Percentiles rank a stretch among this genome's conserved stretches.
Evolutionary conservation across 2,113 vertebrate genomes (phyloP).

Genomic region (Elephas maximus): DNA sequence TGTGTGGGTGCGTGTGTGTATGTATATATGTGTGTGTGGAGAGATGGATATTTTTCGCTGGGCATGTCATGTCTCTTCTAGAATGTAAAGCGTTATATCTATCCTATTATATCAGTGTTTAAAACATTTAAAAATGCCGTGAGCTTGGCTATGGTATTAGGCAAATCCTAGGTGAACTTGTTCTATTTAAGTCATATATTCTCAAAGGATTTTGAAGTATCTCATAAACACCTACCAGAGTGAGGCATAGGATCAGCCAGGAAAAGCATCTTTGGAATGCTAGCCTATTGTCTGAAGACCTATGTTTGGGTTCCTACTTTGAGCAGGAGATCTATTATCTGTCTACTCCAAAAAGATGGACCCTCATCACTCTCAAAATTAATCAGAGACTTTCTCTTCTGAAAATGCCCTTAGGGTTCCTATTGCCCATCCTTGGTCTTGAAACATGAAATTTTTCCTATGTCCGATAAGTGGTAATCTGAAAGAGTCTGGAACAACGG

Average conservation of each 20-base stretch:
- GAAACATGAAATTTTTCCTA: background rate
- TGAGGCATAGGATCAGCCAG: background rate
- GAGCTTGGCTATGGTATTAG: background rate
- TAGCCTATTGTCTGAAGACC: background rate
- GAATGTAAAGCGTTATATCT: background rate
- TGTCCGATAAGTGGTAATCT: background rate
- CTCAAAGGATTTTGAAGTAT: background rate
- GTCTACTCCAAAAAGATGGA: background rate
- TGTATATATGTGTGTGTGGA: too few relatives aligned
- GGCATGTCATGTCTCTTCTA: background rate
- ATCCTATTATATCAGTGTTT: background rate
- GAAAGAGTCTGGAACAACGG: background rate
- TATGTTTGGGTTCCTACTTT: background rate
- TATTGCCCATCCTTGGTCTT: background rate
- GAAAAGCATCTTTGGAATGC: background rate
- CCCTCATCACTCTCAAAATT: slow-evolving; percentile 16
- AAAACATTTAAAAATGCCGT: background rate
- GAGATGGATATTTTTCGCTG: background rate
- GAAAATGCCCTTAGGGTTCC: background rate
- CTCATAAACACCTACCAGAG: background rate
- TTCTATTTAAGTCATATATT: background rate
- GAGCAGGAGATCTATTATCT: background rate
- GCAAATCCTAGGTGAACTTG: background rate
- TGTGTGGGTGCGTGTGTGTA: background rate
- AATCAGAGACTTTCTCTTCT: background rate